Conservation (phyloP, 2,888 invertebrate genomes). For the Pseudoips prasinana region DNA sequence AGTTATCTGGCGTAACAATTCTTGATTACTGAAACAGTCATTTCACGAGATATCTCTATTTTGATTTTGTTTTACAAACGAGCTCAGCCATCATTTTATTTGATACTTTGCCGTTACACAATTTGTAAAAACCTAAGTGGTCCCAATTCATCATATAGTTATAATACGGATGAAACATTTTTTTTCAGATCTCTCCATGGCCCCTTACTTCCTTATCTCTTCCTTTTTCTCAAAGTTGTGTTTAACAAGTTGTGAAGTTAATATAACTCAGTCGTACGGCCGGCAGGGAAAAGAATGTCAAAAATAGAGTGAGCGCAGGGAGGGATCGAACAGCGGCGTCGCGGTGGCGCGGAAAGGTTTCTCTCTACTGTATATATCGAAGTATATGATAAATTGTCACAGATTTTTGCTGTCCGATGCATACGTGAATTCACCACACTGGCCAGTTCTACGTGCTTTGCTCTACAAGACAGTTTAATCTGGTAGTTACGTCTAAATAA, state of each 20-base stretch:
- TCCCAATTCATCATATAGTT: constrained; percentile 46
- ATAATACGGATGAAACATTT: constrained; percentile 45
- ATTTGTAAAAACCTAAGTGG: constrained; percentile 46
- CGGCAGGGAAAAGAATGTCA: constrained; percentile 61
- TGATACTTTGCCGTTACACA: constrained; percentile 42
- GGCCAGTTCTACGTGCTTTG: constrained; percentile 21
- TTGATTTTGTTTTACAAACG: constrained; percentile 47
- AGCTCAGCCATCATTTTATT: constrained; percentile 47
- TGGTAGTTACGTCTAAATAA: constrained; percentile 29
- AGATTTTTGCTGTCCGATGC: too few species aligned
- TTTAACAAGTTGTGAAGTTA: constrained; percentile 75
- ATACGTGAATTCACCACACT: constrained; percentile 18
- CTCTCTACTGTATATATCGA: constrained; percentile 43
- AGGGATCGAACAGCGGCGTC: constrained; percentile 62
- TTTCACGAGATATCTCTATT: constrained; percentile 54
- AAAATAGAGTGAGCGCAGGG: constrained; percentile 63
- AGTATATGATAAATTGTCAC: constrained; percentile 20
- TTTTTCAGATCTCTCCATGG: constrained; percentile 58
- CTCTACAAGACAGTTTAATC: constrained; percentile 22
- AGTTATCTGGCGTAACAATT: constrained; percentile 72
- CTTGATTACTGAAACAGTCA: constrained; percentile 67
- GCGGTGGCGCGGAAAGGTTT: constrained; percentile 39
- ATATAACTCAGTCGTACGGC: constrained; percentile 64
- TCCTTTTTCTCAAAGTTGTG: constrained; percentile 69
- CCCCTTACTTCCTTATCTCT: constrained; percentile 61